phyloP scores from a whole-genome alignment of 2,797 vertebrate genomes.

The Neoniphon sammara region DNA sequence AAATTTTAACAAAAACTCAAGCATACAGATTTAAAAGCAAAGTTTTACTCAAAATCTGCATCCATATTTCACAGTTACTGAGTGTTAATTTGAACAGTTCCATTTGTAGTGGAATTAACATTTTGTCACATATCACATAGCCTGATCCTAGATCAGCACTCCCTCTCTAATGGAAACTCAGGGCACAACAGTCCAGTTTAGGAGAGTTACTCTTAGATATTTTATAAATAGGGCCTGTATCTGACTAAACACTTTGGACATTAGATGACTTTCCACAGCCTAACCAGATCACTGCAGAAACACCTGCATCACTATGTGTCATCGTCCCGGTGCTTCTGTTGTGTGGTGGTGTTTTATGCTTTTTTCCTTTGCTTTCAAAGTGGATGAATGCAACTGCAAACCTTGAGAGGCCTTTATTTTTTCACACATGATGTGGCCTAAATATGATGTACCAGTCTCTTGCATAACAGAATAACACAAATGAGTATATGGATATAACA shows the following conservation, averaged over 20 bases:
- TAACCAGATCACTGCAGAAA: slow-evolving; percentile 31
- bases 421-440: not conserved
- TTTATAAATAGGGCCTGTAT: not conserved
- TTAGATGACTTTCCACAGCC: slow-evolving; percentile 6
- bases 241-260: slow-evolving; percentile 34
- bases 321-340: slow-evolving; percentile 5
- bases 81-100: not conserved
- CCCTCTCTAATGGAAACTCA: too few relatives aligned
- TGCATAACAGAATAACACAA: not conserved
- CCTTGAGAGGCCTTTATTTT: not conserved
- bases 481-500: not conserved
- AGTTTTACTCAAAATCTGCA: not conserved
- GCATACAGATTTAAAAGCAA: not conserved
- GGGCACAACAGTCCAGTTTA: not conserved
- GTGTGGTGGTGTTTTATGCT: slow-evolving; percentile 8
- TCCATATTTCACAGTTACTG: not conserved
- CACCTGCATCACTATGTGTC: slow-evolving; percentile 21
- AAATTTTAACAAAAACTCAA: not conserved
- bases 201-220: not conserved
- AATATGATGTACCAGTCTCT: not conserved
- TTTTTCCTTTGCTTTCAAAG: slow-evolving; percentile 8
- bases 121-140: not conserved
- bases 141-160: not conserved
- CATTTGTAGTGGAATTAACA: not conserved
- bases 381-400: not conserved